phyloP scores from a whole-genome alignment of 2,113 vertebrate species.

The Aphyosemion australe region DNA sequence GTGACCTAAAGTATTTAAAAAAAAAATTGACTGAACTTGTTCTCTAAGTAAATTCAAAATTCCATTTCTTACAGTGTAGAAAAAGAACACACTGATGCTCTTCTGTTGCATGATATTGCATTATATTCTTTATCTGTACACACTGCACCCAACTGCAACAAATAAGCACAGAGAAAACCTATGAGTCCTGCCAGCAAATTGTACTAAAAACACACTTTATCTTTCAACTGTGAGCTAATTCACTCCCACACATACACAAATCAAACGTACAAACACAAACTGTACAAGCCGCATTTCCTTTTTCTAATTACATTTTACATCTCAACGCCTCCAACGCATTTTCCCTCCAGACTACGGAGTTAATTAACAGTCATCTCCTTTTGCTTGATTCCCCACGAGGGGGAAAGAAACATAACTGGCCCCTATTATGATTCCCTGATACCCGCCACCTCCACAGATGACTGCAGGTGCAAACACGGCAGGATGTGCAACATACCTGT shows the following conservation, averaged over 20 bases:
- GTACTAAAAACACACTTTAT: conserved; percentile 16
- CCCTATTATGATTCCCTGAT: conserved; percentile 76
- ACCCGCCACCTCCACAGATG: conserved; percentile 38
- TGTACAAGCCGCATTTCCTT: conserved; percentile 76
- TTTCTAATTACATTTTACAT: conserved; percentile 91
- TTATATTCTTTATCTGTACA: neutral
- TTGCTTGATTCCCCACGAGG: conserved; percentile 78
- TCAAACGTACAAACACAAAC: conserved; percentile 52
- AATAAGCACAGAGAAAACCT: conserved; percentile 11
- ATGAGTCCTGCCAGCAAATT: conserved; percentile 23
- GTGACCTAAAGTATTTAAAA: no score
- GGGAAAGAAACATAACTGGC: conserved; percentile 64
- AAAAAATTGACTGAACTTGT: no score
- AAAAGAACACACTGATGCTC: no score
- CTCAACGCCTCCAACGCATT: conserved; percentile 69
- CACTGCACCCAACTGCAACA: neutral
- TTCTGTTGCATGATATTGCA: neutral
- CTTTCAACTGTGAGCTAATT: conserved; percentile 24
- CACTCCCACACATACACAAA: conserved; percentile 31
- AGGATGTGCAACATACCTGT: neutral
- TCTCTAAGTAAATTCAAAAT: no score
- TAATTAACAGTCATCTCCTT: conserved; percentile 87
- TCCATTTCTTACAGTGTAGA: no score
- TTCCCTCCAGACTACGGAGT: conserved; percentile 84
- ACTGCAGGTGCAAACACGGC: conserved; percentile 15